These are phyloP conservation scores for Gandaritis pyraliata DNA, from an alignment of 2,888 invertebrate genomes.

Conservation along the genomic window DNA sequence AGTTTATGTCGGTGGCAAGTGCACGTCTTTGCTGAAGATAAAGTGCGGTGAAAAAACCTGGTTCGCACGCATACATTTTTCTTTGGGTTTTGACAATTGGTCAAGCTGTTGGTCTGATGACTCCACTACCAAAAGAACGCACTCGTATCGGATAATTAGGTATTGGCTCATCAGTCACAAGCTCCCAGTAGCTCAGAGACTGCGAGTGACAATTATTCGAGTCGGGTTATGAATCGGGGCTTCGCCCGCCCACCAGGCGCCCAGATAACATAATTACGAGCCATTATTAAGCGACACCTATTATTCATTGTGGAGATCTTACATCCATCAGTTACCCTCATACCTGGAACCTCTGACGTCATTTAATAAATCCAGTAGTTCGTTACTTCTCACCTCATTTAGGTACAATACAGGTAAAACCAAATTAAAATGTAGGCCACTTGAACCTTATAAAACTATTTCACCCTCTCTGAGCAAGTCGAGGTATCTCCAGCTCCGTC, in stretches of 20 bases:
- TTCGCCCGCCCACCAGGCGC: slow-evolving; percentile 59
- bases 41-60: no score
- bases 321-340: slow-evolving; percentile 56
- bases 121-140: background rate
- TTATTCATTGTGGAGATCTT: slow-evolving; percentile 74
- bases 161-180: slow-evolving; percentile 48
- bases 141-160: background rate
- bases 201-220: slow-evolving; percentile 78
- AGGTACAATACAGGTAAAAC: no score
- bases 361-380: background rate
- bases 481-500: no score
- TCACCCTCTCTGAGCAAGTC: no score
- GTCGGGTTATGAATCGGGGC: slow-evolving; percentile 72
- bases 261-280: slow-evolving; percentile 79
- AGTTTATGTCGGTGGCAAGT: no score
- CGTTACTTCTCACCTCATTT: background rate
- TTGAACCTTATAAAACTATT: no score
- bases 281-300: slow-evolving; percentile 74
- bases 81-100: no score
- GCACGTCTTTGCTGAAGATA: no score
- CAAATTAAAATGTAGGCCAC: no score
- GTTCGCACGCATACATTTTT: no score
- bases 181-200: slow-evolving; percentile 37
- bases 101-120: background rate
- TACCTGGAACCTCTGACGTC: background rate